Conservation (phyloP, 2,888 invertebrate genomes). For the Drosophila aldrichi region DNA sequence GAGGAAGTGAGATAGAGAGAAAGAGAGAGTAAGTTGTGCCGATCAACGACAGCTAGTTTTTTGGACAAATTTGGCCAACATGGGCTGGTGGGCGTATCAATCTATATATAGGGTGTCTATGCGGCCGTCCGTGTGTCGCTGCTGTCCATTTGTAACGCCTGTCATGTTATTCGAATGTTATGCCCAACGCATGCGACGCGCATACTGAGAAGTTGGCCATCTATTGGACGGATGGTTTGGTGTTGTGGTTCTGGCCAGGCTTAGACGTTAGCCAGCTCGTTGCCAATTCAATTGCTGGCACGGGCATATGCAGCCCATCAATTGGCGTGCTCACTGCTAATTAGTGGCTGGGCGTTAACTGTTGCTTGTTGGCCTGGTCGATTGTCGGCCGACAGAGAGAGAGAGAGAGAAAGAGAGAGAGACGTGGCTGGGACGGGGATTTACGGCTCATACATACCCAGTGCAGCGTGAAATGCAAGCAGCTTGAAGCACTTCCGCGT, state of each 20-base stretch:
- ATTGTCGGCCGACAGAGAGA: neutral
- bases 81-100: slow-evolving; percentile 70
- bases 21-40: too few species aligned
- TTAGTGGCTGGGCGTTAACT: slow-evolving; percentile 78
- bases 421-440: neutral
- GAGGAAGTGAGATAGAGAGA: neutral
- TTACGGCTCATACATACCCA: slow-evolving; percentile 26
- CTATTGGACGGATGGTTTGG: neutral
- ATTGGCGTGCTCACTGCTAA: slow-evolving; percentile 55
- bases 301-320: slow-evolving; percentile 13
- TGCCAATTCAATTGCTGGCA: slow-evolving; percentile 25
- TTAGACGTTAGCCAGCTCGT: neutral
- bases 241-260: slow-evolving; percentile 1
- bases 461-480: slow-evolving; percentile 52
- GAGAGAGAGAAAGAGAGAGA: neutral
- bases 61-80: slow-evolving; percentile 38
- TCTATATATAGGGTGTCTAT: slow-evolving; percentile 20
- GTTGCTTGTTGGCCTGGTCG: slow-evolving; percentile 57
- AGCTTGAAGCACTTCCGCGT: slow-evolving; percentile 53
- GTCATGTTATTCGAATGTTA: slow-evolving; percentile 74
- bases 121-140: slow-evolving; percentile 1
- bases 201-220: slow-evolving; percentile 51
- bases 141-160: slow-evolving; percentile 46
- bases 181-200: slow-evolving; percentile 47
- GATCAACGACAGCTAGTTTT: slow-evolving; percentile 14